Percentiles rank a stretch among this genome's conserved stretches.
Evolutionary conservation across 2,888 invertebrate species (phyloP).

Genomic region (Buathra laborator): DNA sequence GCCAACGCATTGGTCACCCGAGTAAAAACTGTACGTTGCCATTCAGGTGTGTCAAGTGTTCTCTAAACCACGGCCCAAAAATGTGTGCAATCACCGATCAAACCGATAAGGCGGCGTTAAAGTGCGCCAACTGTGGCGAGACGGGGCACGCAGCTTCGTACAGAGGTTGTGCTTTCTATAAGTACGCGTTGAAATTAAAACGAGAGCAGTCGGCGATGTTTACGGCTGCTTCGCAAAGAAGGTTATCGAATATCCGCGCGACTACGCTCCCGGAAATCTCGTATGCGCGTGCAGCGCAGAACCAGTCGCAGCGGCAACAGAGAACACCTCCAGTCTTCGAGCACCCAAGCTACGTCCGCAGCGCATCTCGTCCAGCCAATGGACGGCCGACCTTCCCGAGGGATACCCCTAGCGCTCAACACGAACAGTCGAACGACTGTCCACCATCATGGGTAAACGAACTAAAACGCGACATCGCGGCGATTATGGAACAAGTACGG

Average conservation of each 20-base stretch:
- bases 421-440: no score
- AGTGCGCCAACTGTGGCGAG: constrained; percentile 40
- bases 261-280: neutral
- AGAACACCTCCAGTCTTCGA: neutral
- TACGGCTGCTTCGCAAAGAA: neutral
- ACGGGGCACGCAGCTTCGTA: constrained; percentile 53
- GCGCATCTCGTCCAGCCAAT: neutral
- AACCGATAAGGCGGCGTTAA: neutral
- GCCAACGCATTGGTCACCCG: constrained; percentile 48
- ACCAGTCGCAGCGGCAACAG: neutral
- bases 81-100: constrained; percentile 16
- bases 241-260: neutral
- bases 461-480: neutral
- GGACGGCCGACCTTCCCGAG: no score
- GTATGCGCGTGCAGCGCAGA: neutral
- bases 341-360: neutral
- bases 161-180: constrained; percentile 43
- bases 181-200: neutral
- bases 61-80: constrained; percentile 19
- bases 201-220: neutral
- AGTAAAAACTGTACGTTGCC: constrained; percentile 41
- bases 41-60: constrained; percentile 56
- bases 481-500: neutral
- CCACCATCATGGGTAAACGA: neutral
- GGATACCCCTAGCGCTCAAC: no score